Conservation (phyloP, 2,797 vertebrate genomes). For the Ctenopoma kingsleyae region DNA sequence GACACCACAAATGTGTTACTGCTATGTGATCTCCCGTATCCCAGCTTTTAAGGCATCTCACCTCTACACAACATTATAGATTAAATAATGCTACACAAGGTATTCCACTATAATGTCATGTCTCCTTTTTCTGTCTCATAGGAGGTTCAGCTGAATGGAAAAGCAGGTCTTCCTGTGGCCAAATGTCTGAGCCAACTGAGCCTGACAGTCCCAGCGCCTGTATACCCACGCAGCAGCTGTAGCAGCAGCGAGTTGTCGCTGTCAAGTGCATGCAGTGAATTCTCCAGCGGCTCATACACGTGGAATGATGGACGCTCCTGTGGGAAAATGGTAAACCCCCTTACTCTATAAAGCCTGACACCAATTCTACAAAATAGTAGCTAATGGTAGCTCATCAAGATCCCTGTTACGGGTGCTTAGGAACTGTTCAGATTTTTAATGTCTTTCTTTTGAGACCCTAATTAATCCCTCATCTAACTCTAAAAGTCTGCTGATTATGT, state of each 20-base stretch:
- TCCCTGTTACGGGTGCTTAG: neutral
- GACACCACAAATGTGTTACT: neutral
- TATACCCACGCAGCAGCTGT: constrained; percentile 91
- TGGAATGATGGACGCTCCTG: constrained; percentile 90
- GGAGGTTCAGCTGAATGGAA: constrained; percentile 88
- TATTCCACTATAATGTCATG: neutral
- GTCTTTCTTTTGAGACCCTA: constrained; percentile 16
- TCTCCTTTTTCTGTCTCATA: constrained; percentile 58
- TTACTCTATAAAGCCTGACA: constrained; percentile 5
- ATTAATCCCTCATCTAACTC: constrained; percentile 31
- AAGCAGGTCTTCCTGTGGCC: constrained; percentile 80
- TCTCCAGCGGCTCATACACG: constrained; percentile 93
- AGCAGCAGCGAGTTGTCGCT: constrained; percentile 94
- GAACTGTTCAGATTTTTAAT: neutral
- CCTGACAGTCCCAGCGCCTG: constrained; percentile 72
- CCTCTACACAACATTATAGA: accelerated
- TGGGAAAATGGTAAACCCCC: constrained; percentile 85
- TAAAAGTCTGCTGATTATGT: constrained; percentile 6
- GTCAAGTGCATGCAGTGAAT: constrained; percentile 94
- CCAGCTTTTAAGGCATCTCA: neutral
- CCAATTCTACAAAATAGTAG: constrained; percentile 3
- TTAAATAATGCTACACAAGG: neutral
- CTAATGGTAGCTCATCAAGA: constrained; percentile 15
- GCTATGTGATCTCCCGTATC: neutral
- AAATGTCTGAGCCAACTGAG: constrained; percentile 89